These are phyloP conservation scores for Amphipyra berbera DNA, from an alignment of 2,888 invertebrate species.

Conservation along the genomic window DNA sequence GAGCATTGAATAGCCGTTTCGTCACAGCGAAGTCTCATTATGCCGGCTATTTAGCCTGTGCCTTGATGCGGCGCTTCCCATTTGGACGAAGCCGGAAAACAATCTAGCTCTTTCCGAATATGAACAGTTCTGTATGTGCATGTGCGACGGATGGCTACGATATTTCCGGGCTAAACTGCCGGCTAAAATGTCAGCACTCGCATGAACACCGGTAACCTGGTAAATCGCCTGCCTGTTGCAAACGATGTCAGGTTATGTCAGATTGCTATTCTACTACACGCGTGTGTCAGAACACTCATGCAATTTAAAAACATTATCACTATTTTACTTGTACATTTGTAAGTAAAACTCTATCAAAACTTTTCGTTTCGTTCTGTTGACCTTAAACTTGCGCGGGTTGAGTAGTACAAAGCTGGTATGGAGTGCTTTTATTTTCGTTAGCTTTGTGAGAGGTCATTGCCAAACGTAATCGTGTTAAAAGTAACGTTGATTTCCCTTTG, in stretches of 20 bases:
- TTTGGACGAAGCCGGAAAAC: conserved; percentile 27
- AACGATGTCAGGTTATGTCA: neutral
- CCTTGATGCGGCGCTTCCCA: conserved; percentile 12
- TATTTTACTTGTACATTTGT: too few relatives aligned
- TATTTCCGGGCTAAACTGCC: neutral
- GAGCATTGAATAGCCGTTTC: conserved; percentile 16
- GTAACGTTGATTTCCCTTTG: conserved; percentile 8
- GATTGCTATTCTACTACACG: neutral
- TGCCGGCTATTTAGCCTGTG: conserved; percentile 27
- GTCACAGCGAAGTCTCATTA: conserved; percentile 26
- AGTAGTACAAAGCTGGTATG: conserved; percentile 7
- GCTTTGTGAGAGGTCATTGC: conserved; percentile 22
- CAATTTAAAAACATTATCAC: too few relatives aligned
- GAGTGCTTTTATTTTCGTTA: conserved; percentile 47
- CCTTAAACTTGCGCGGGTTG: conserved; percentile 33
- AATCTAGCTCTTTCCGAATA: conserved; percentile 12
- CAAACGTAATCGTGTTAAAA: conserved; percentile 7
- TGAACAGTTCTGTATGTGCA: neutral
- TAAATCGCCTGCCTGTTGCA: neutral
- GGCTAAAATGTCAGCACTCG: neutral
- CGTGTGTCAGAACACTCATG: too few relatives aligned
- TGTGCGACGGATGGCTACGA: neutral
- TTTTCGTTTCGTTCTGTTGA: conserved; percentile 39
- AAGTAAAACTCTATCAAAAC: conserved; percentile 17
- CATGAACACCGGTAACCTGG: neutral